Percentiles rank a stretch among this genome's conserved stretches.
Evolutionary conservation across 2,888 invertebrate genomes (phyloP).

Genomic region (Pecten maximus): DNA sequence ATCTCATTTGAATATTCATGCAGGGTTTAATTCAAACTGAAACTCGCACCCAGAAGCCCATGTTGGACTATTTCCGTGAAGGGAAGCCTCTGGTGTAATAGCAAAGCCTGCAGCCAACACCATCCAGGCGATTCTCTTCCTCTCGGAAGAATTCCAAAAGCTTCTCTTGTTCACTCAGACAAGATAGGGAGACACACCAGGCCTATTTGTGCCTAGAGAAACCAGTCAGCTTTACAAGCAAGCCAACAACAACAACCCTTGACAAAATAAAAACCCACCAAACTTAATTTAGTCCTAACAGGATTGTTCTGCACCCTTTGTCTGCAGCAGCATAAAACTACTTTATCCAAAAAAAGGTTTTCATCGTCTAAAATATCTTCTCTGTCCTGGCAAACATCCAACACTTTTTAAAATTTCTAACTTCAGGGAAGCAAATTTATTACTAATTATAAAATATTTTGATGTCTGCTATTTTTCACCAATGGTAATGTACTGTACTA

Average conservation of each 20-base stretch:
- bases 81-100: not conserved
- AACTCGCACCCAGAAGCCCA: not conserved
- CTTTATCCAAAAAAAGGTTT: not conserved
- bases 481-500: not conserved
- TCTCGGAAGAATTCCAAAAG: not conserved
- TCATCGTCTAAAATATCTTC: not conserved
- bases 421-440: not conserved
- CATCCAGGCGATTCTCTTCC: not conserved
- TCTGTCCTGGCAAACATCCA: not conserved
- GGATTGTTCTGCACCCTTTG: not conserved
- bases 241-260: not conserved
- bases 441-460: not conserved
- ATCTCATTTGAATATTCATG: slow-evolving; percentile 27
- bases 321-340: not conserved
- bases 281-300: not conserved
- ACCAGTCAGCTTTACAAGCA: not conserved
- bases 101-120: not conserved
- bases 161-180: not conserved
- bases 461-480: not conserved
- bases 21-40: slow-evolving; percentile 4
- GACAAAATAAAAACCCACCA: slow-evolving; percentile 5
- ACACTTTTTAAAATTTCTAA: not conserved
- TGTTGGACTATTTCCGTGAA: not conserved
- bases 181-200: not conserved
- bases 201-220: not conserved